Base-by-base conservation (phyloP, 2,113 vertebrate genomes). In the Canis aureus region DNA sequence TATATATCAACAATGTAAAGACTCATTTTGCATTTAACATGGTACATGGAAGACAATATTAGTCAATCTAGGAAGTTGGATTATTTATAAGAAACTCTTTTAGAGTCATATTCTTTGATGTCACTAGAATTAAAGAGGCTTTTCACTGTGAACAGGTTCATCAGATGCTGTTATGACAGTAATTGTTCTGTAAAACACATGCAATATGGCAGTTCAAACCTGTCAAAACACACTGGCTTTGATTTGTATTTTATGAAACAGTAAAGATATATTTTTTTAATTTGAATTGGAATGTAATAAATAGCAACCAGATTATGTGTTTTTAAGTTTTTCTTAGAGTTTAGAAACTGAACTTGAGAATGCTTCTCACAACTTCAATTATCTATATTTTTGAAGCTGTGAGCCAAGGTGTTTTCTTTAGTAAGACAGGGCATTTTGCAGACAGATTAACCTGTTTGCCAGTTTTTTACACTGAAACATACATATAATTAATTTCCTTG, bases 281-380 rank as follows among this genome's bases (percentile, higher is more conserved):
- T 55, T 81, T 23, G 78, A 85, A 90, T 92, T 94, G 59, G 23
- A 84, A 76, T 86, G 32, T 95, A 69, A 49, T 95, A 78, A 94
- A 19, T 80, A 80, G 38, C 60, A 89, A 66, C 20, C 11, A 89
- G 12, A 16, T 92, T 84, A 2, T 96, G 43, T 71, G 43, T 94
- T 73, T 73, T 89, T 51, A 93, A 73, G 49, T 62, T 93, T 91
- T 94, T 62, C 20, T 82, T 35, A 79, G 53, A 62, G 9, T 66
- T 89, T 79, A 55, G 85, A 89, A 92, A 79, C 85, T 60, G 29
- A 86, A 66, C 35, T 81, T 38, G 53, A 76, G 76, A 86, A 43
- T 91, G 16, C 27, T 38, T 88, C 57, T 94, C 25, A 60, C 27
- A 76, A 3, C 11, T 15, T 84, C 19, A 79, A 1, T 38, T 80